phyloP scores from a whole-genome alignment of 2,888 invertebrate species.

The Hemicrepidius hirtus region DNA sequence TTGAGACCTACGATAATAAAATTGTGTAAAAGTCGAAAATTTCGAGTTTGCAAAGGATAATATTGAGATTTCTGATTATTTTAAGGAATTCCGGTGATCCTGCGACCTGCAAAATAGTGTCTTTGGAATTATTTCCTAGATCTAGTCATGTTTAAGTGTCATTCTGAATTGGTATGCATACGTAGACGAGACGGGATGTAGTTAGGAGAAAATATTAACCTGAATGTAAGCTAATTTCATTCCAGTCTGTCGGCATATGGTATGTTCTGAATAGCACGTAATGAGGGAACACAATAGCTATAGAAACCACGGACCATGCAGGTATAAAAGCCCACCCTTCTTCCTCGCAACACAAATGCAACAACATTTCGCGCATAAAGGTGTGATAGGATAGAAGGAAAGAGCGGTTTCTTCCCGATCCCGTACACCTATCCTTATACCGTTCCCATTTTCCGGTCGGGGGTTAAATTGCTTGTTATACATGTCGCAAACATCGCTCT shows the following conservation, averaged over 20 bases:
- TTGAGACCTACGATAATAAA: too few species aligned
- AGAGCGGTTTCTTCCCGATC: slow-evolving; percentile 32
- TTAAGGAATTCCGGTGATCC: too few species aligned
- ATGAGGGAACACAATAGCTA: slow-evolving; percentile 51
- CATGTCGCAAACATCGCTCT: slow-evolving; percentile 53
- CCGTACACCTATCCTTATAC: slow-evolving; percentile 20
- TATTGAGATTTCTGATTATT: too few species aligned
- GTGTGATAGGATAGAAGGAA: slow-evolving; percentile 29
- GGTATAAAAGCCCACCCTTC: slow-evolving; percentile 46
- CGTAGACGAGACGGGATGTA: slow-evolving; percentile 30
- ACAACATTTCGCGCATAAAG: slow-evolving; percentile 39
- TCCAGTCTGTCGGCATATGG: slow-evolving; percentile 47
- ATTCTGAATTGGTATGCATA: slow-evolving; percentile 27
- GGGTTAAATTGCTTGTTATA: slow-evolving; percentile 53
- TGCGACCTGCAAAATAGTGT: not conserved
- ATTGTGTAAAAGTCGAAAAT: too few species aligned
- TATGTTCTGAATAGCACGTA: slow-evolving; percentile 50
- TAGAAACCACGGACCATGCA: slow-evolving; percentile 50
- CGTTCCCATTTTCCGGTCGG: slow-evolving; percentile 38
- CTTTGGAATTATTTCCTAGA: not conserved
- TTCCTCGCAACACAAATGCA: slow-evolving; percentile 41
- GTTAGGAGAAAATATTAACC: slow-evolving; percentile 45
- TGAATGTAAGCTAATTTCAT: slow-evolving; percentile 52
- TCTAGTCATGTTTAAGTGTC: slow-evolving; percentile 7
- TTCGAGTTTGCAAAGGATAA: too few species aligned